A percentile compares a stretch with the other conserved stretches of the same genome.
Evolutionary conservation across 2,888 invertebrate genomes (phyloP).

Genomic region (Tribolium freemani): DNA sequence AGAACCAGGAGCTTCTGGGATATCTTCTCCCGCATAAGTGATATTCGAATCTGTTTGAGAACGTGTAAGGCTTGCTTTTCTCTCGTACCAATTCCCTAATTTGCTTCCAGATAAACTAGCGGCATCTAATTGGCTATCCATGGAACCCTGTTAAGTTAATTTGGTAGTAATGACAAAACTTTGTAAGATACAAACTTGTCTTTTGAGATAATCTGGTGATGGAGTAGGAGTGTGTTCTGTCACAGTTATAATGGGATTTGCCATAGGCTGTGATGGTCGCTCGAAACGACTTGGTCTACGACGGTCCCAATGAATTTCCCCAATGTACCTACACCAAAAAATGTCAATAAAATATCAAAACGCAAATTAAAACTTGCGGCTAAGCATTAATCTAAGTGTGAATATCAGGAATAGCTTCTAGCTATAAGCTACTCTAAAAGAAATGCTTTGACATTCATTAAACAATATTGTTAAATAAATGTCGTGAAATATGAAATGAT

Average conservation of each 20-base stretch:
- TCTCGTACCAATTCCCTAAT: slow-evolving; percentile 74
- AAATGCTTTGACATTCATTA: not conserved
- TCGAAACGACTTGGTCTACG: slow-evolving; percentile 71
- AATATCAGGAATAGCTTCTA: not conserved
- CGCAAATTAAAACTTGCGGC: not conserved
- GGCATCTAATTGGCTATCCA: slow-evolving; percentile 87
- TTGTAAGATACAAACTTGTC: slow-evolving; percentile 72
- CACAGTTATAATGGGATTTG: slow-evolving; percentile 96
- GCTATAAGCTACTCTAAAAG: slow-evolving; percentile 6
- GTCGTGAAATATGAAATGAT: slow-evolving; percentile 5
- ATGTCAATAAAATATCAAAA: not conserved
- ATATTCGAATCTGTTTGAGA: slow-evolving; percentile 95
- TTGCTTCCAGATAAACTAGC: slow-evolving; percentile 75
- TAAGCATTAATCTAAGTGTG: not conserved
- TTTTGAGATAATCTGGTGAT: slow-evolving; percentile 87
- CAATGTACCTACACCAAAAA: slow-evolving; percentile 74
- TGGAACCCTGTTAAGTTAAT: slow-evolving; percentile 76
- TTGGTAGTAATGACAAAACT: no score
- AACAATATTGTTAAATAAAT: slow-evolving; percentile 10
- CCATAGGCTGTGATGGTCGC: slow-evolving; percentile 74
- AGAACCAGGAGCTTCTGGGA: slow-evolving; percentile 90
- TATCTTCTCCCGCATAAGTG: slow-evolving; percentile 87
- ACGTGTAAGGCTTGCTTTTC: slow-evolving; percentile 79
- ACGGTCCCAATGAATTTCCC: slow-evolving; percentile 78
- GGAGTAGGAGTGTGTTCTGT: slow-evolving; percentile 96